Evolutionary conservation across 2,888 invertebrate species (phyloP).

Genomic region (Petrolisthes manimaculis): DNA sequence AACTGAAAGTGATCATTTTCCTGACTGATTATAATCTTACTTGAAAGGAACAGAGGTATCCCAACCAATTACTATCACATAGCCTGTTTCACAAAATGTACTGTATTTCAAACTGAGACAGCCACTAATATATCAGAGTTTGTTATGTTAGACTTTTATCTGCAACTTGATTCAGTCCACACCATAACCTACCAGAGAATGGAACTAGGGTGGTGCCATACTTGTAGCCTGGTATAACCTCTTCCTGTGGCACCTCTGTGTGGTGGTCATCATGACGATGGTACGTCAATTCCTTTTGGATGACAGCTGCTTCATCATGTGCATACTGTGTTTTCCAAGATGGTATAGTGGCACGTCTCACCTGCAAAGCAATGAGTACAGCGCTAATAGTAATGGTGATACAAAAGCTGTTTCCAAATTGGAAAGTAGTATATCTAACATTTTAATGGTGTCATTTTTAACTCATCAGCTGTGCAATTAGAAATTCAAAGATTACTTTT

Average conservation of each 20-base stretch:
- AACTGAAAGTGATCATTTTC: too few species aligned
- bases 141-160: neutral
- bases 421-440: neutral
- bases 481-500: neutral
- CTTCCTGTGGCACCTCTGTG: conserved; percentile 72
- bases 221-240: conserved; percentile 74
- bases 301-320: conserved; percentile 69
- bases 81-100: too few species aligned
- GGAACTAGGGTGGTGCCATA: conserved; percentile 78
- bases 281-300: conserved; percentile 68
- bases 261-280: conserved; percentile 72
- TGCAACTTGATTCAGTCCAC: too few species aligned
- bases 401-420: neutral
- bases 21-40: too few species aligned
- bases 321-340: conserved; percentile 71
- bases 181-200: conserved; percentile 69
- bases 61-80: neutral
- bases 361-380: conserved; percentile 66
- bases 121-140: neutral
- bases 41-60: too few species aligned
- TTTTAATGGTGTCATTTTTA: neutral
- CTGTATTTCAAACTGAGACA: too few species aligned
- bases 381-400: neutral
- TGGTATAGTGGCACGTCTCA: conserved; percentile 70
- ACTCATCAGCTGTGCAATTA: neutral